A percentile compares a stretch with the other conserved stretches of the same genome.
These are phyloP conservation scores for Nylanderia fulva DNA, from an alignment of 1,140 invertebrate genomes.

Conservation along the genomic window DNA sequence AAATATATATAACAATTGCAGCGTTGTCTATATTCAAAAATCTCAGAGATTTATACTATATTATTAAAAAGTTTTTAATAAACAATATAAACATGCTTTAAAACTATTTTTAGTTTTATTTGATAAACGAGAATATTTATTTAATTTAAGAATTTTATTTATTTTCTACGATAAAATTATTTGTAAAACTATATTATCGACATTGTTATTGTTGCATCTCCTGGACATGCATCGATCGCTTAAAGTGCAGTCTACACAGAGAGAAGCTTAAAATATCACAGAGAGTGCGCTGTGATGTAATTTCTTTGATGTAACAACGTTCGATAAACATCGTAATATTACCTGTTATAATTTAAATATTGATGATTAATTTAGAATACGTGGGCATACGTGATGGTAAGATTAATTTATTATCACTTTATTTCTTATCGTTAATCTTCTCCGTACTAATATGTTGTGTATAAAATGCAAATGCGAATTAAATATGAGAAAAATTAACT, in stretches of 20 bases:
- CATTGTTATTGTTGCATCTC: neutral
- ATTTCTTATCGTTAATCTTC: constrained; percentile 25
- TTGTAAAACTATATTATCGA: neutral
- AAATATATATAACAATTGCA: too few species aligned
- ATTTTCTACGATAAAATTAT: neutral
- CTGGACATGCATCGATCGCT: constrained; percentile 1
- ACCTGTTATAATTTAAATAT: constrained; percentile 1
- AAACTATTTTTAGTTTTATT: neutral
- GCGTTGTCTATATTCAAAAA: too few species aligned
- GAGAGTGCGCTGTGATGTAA: neutral
- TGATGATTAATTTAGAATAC: neutral
- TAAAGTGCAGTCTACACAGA: neutral
- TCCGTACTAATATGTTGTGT: neutral
- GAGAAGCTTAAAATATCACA: neutral
- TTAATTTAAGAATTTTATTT: too few species aligned
- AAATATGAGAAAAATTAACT: neutral
- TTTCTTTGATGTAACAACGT: neutral
- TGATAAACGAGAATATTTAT: neutral
- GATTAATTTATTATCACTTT: neutral
- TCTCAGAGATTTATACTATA: neutral
- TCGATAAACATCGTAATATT: neutral
- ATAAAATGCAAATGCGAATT: neutral
- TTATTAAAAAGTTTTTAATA: neutral
- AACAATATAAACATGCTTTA: neutral
- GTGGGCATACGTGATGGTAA: too few species aligned